Evolutionary conservation across 2,888 invertebrate species (phyloP), one percentile per base, ranked within the genome.

Genomic region (Drosophila anomalata): DNA sequence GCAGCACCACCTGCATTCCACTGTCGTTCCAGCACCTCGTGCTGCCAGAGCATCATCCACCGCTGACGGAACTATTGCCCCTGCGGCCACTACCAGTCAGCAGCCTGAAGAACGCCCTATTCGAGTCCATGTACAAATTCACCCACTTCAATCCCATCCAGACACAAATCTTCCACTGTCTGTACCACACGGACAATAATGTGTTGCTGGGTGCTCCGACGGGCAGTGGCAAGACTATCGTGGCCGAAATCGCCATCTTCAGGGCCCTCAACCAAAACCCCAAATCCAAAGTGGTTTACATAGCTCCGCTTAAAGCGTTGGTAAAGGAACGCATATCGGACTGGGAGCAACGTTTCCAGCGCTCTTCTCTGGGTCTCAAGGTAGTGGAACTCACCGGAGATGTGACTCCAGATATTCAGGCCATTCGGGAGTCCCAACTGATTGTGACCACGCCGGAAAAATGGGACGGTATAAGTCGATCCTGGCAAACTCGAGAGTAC

Each of bases 381-480:
- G 98, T 99, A 0, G 97, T 99, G 0, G 99, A 99, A 92, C 93
- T 99, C 74, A 99, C 99, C 47, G 99, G 99, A 89, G 96, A 97
- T 90, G 95, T 96, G 0, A 95, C 96, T 0, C 98, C 98, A 0
- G 97, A 97, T 89, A 94, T 95, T 58, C 93, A 94, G 66, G 95
- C 97, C 0, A 97, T 99, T 65, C 94, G 95, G 0, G 94, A 92
- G 54, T 96, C 98, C 0, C 96, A 97, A 90, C 95, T 99, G 0
- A 99, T 99, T 78, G 98, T 99, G 0, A 99, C 99, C 0, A 99
- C 99, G 0, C 99, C 99, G 0, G 99, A 99, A 92, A 99, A 99
- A 91, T 99, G 99, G 99, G 99, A 99, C 92, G 99, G 99, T 57
- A 97, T 99, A 88, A 98, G 98, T 92, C 94, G 99, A 67, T 98